Evolutionary conservation across 1,140 invertebrate genomes (phyloP).

Genomic region (Drosophila virilis): DNA sequence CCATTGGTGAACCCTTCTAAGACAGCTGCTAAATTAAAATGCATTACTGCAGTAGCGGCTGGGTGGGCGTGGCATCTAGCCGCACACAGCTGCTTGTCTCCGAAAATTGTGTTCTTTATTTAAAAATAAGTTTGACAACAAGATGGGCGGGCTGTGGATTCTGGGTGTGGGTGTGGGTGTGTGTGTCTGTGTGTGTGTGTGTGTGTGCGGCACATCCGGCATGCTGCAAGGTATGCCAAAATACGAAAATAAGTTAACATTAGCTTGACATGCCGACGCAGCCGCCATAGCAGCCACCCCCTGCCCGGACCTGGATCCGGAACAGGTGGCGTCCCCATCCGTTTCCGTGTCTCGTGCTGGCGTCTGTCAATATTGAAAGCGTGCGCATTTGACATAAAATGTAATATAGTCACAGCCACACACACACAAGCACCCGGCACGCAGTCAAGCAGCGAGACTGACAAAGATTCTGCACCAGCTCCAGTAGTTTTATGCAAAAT

Average conservation of each 20-base stretch:
- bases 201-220: constrained; percentile 33
- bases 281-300: not conserved
- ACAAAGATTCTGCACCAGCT: constrained; percentile 27
- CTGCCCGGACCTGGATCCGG: not conserved
- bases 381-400: constrained; percentile 79
- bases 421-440: constrained; percentile 18
- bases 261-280: constrained; percentile 61
- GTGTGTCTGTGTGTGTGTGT: not conserved
- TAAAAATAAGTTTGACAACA: constrained; percentile 37
- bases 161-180: not conserved
- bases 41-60: not conserved
- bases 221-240: constrained; percentile 47
- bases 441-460: constrained; percentile 7
- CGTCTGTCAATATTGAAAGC: constrained; percentile 78
- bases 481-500: constrained; percentile 42
- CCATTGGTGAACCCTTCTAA: constrained; percentile 71
- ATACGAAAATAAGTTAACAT: constrained; percentile 76
- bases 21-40: constrained; percentile 8
- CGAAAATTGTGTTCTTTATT: constrained; percentile 61
- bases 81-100: not conserved
- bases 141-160: not conserved
- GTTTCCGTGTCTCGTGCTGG: constrained; percentile 26
- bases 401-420: constrained; percentile 71
- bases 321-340: constrained; percentile 64
- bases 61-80: constrained; percentile 27